These are phyloP conservation scores for Habropoda laboriosa DNA, from an alignment of 1,140 invertebrate species.

Conservation along the genomic window DNA sequence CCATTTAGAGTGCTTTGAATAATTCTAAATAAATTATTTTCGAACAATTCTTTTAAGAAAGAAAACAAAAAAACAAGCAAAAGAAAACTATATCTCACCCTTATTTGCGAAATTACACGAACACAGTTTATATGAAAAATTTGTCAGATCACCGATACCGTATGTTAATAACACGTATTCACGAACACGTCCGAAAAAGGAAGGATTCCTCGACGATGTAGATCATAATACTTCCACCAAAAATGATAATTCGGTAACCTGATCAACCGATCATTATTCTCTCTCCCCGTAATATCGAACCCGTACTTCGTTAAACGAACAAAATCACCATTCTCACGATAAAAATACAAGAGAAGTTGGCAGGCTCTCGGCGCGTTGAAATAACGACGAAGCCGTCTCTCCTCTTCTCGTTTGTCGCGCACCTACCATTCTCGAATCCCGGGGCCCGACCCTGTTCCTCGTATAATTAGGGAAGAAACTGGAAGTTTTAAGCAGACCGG, in stretches of 20 bases:
- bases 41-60: too few relatives aligned
- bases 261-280: not conserved
- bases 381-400: not conserved
- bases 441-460: not conserved
- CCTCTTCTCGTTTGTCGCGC: not conserved
- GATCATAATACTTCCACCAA: too few relatives aligned
- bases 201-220: too few relatives aligned
- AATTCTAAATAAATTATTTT: too few relatives aligned
- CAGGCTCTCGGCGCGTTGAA: not conserved
- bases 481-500: constrained; percentile 39
- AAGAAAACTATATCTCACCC: too few relatives aligned
- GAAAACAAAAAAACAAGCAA: too few relatives aligned
- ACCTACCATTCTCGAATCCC: not conserved
- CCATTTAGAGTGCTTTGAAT: too few relatives aligned
- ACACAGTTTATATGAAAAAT: too few relatives aligned
- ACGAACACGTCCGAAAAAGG: too few relatives aligned
- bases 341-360: not conserved
- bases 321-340: not conserved
- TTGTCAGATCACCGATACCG: too few relatives aligned
- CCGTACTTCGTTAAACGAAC: not conserved
- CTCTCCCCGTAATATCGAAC: not conserved
- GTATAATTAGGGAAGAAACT: constrained; percentile 45
- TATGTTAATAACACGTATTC: too few relatives aligned
- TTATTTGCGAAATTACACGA: too few relatives aligned
- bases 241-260: not conserved